These are phyloP conservation scores for Coccyzus lansbergi DNA, from an alignment of 2,797 vertebrate genomes.

Conservation along the genomic window DNA sequence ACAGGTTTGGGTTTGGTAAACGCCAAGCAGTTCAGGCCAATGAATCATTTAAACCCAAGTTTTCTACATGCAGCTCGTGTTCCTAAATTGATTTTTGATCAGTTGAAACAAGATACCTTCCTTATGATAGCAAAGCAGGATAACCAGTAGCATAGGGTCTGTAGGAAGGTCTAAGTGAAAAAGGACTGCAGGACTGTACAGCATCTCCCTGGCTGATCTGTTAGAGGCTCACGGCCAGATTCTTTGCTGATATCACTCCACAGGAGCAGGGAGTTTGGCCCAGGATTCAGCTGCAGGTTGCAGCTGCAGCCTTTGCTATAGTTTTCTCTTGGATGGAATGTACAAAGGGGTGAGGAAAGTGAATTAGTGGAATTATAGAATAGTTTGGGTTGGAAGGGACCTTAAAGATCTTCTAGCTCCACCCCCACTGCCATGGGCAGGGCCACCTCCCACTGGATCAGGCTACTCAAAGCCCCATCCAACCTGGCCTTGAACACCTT, in stretches of 20 bases:
- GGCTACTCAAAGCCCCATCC: no score
- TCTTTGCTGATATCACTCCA: background rate
- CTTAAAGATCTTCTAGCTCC: no score
- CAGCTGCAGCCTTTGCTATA: background rate
- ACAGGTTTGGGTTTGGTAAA: background rate
- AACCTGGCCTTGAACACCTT: no score
- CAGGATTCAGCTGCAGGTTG: background rate
- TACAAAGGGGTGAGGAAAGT: background rate
- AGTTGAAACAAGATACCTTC: background rate
- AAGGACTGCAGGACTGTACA: background rate
- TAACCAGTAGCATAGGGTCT: fast-evolving
- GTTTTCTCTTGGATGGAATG: background rate
- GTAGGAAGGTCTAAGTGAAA: background rate
- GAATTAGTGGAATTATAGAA: background rate
- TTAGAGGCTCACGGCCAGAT: background rate
- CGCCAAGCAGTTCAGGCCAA: background rate
- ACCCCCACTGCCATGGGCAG: no score
- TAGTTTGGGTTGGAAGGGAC: no score
- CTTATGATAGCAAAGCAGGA: background rate
- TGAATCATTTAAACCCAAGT: background rate
- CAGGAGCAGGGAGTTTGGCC: background rate
- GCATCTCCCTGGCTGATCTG: background rate
- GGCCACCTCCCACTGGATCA: no score
- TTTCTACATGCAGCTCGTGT: background rate
- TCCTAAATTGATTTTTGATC: background rate